These are phyloP conservation scores for Notothenia coriiceps DNA, from an alignment of 2,113 vertebrate species.

Conservation along the genomic window DNA sequence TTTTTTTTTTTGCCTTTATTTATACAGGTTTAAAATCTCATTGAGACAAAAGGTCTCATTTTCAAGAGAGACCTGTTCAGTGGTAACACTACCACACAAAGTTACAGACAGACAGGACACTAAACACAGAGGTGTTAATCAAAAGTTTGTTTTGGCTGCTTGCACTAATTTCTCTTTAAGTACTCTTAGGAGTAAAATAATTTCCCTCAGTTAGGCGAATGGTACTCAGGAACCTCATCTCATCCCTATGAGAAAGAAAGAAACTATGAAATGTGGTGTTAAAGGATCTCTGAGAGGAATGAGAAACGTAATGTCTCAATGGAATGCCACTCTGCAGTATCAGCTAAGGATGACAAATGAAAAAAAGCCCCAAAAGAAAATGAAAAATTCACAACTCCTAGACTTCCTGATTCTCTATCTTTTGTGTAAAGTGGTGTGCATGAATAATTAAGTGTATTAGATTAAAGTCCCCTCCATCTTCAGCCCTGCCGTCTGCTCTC, in stretches of 20 bases:
- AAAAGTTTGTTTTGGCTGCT: background rate
- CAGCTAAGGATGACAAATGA: slow-evolving; percentile 45
- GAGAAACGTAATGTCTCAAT: slow-evolving; percentile 1
- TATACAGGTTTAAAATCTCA: too few relatives aligned
- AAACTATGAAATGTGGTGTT: background rate
- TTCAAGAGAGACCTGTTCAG: too few relatives aligned
- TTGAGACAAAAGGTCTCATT: too few relatives aligned
- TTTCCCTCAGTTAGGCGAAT: background rate
- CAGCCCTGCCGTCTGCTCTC: slow-evolving; percentile 2
- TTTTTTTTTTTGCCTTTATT: too few relatives aligned
- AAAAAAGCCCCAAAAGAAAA: slow-evolving; percentile 50
- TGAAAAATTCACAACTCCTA: slow-evolving; percentile 58
- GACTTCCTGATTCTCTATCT: slow-evolving; percentile 42
- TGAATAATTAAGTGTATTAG: slow-evolving; percentile 63
- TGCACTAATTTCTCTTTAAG: background rate
- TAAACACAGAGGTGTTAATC: background rate
- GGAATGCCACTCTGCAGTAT: slow-evolving; percentile 12
- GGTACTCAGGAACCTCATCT: background rate
- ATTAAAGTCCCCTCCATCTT: slow-evolving; percentile 57
- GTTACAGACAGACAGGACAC: too few relatives aligned
- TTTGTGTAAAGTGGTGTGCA: slow-evolving; percentile 59
- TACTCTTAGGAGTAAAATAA: background rate
- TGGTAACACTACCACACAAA: too few relatives aligned
- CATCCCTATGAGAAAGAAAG: background rate
- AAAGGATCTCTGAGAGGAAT: background rate